Evolutionary conservation across 2,888 invertebrate genomes (phyloP).

Genomic region (Augiades crinisus): DNA sequence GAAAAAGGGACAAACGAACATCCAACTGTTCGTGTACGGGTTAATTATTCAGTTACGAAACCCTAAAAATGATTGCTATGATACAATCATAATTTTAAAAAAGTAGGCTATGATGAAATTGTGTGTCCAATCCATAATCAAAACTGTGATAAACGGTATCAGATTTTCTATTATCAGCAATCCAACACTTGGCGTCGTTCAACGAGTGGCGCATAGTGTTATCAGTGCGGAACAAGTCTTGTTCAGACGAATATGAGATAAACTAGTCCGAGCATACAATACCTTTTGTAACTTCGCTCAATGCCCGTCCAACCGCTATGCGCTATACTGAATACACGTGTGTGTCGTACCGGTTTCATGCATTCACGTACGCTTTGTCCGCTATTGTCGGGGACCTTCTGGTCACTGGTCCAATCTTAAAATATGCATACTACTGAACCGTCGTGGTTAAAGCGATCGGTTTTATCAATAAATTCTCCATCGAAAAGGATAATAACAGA

Average conservation of each 20-base stretch:
- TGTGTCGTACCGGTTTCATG: constrained; percentile 58
- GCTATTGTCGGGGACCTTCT: constrained; percentile 49
- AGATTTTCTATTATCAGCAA: constrained; percentile 27
- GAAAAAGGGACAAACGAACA: too few relatives aligned
- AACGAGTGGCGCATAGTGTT: constrained; percentile 44
- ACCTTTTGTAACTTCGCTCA: constrained; percentile 69
- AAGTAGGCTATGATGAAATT: too few relatives aligned
- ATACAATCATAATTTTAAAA: too few relatives aligned
- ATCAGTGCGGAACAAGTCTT: constrained; percentile 69
- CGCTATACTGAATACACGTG: constrained; percentile 35
- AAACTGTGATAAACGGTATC: constrained; percentile 17
- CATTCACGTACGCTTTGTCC: constrained; percentile 56
- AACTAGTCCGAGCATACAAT: constrained; percentile 66
- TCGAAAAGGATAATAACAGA: constrained; percentile 6
- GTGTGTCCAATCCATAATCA: constrained; percentile 16
- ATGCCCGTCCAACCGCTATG: constrained; percentile 47
- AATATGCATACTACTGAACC: constrained; percentile 48
- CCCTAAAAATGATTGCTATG: too few relatives aligned
- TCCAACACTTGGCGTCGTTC: constrained; percentile 18
- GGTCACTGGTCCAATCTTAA: constrained; percentile 50
- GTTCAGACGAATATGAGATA: constrained; percentile 62
- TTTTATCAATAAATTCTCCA: constrained; percentile 35
- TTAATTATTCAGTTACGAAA: too few relatives aligned
- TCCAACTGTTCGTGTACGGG: too few relatives aligned
- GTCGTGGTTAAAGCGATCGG: constrained; percentile 37